Base-by-base conservation (phyloP, 2,113 vertebrate species). In the Bambusicola thoracicus region DNA sequence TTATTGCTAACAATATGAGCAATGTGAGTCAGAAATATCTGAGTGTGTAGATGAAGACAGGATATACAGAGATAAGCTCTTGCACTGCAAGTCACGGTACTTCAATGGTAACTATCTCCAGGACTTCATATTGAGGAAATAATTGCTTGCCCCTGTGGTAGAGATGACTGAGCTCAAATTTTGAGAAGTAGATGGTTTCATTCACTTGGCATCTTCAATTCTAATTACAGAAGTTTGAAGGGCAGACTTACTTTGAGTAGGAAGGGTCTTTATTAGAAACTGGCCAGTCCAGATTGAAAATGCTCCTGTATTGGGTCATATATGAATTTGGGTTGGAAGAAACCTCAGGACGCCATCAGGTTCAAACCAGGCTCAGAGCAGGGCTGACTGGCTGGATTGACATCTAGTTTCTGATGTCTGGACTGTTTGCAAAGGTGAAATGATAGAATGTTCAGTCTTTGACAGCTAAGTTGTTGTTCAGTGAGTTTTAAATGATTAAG, bases 251-350 rank as follows among this genome's bases (percentile, higher is more conserved):
- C 2, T 84, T 89, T 59, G 21, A 18, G 9, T 74, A 32, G 27
- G 13, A 44, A 21, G 4, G 51, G 13, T 43, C 22, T 66, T 27
- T 2, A 1, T 85, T 84, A 53, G n/a, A 91, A 58, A 58, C 14
- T 51, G 15, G 2, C n/a, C 20, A 21, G 32, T 78, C 30, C 66
- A 16, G 27, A 65, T 7, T 63, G 32, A 70, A 81, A 75, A 32
- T 11, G 53, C 22, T 85, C 10, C 3, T 32, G 38, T 68, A 53
- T 75, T 34, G 81, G 73, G 53, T 78, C 8, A 4, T 32, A 22
- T 43, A 34, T 0, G 0, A 63, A n/a, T 43, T 55, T 68, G 34
- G 10, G 6, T 68, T 82, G 51, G 46, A 89, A 59, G 43, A 10
- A 75, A 41, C 10, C 4, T 75, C 27, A 29, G 38, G 51, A 66